Conservation (phyloP, 2,797 vertebrate species). For the Loris lydekkerianus region DNA sequence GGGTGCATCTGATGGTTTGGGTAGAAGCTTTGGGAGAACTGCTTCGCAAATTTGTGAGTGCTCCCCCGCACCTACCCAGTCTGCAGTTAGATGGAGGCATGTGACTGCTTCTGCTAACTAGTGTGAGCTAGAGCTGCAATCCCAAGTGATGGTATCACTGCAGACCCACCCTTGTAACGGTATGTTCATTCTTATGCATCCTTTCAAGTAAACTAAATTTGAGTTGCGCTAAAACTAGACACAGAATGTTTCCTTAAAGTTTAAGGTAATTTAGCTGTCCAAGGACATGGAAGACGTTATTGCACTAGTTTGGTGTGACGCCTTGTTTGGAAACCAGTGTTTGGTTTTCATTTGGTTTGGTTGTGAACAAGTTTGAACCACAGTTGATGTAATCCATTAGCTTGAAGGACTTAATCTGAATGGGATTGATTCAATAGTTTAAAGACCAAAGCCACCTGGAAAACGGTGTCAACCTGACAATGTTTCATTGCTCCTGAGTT, state of each 20-base stretch:
- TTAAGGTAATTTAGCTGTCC: conserved; percentile 38
- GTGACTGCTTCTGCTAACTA: neutral
- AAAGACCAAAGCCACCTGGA: conserved; percentile 54
- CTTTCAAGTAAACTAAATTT: conserved; percentile 54
- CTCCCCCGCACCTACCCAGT: neutral
- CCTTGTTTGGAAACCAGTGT: neutral
- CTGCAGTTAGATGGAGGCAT: neutral
- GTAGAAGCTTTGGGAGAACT: neutral
- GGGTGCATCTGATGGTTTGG: neutral
- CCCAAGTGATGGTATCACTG: neutral
- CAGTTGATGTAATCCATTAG: neutral
- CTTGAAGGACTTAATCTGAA: conserved; percentile 21
- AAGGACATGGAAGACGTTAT: conserved; percentile 15
- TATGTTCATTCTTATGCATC: neutral
- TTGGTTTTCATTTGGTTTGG: conserved; percentile 49
- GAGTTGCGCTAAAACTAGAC: neutral
- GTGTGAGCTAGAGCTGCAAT: neutral
- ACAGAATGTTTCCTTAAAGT: neutral
- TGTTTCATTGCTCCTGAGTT: conserved; percentile 62
- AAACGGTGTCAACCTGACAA: neutral
- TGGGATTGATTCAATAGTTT: conserved; percentile 12
- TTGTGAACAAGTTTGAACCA: conserved; percentile 37
- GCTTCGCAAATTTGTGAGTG: neutral
- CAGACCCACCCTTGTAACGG: neutral
- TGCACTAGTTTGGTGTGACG: neutral